Conservation (phyloP, 2,113 vertebrate species). For the Arvicanthis niloticus region DNA sequence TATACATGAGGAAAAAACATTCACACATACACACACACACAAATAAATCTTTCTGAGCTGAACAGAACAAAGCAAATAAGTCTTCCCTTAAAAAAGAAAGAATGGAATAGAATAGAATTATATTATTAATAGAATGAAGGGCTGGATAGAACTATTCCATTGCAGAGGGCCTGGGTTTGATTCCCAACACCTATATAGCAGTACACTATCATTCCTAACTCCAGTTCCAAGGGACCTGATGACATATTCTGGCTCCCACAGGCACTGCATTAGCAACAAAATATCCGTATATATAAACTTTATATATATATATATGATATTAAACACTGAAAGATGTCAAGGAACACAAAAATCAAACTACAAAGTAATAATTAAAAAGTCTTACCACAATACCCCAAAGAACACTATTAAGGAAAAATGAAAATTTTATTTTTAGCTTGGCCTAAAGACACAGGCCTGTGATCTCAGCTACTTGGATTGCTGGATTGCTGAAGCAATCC, state of each 20-base stretch:
- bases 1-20: not conserved
- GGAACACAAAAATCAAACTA: not conserved
- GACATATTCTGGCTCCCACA: not conserved
- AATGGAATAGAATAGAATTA: too few relatives aligned
- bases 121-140: not conserved
- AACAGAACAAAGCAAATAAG: not conserved
- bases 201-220: not conserved
- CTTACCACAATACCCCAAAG: not conserved
- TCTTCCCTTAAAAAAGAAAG: not conserved
- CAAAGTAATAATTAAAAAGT: not conserved
- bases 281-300: not conserved
- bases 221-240: not conserved
- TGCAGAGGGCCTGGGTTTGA: not conserved
- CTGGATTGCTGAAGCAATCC: not conserved
- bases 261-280: not conserved
- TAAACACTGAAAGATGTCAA: not conserved
- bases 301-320: not conserved
- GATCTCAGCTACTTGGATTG: not conserved
- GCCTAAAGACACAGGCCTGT: not conserved
- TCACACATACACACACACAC: not conserved
- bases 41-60: not conserved
- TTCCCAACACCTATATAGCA: not conserved
- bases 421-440: not conserved
- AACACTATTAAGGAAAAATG: not conserved
- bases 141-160: not conserved